phyloP scores from a whole-genome alignment of 2,113 vertebrate species.

The Tautogolabrus adspersus region DNA sequence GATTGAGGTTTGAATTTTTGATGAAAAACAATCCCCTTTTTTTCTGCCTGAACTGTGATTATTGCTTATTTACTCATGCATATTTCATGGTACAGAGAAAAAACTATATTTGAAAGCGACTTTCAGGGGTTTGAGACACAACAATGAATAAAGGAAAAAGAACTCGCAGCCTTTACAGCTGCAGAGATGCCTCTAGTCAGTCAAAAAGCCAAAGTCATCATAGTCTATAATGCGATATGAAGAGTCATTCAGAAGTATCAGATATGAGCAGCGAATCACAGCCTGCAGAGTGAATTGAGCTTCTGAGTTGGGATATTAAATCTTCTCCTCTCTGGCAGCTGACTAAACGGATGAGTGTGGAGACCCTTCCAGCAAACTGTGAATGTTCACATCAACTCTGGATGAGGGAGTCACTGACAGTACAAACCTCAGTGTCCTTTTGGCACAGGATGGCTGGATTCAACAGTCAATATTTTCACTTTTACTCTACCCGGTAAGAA shows the following conservation, averaged over 20 bases:
- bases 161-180: neutral
- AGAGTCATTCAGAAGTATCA: conserved; percentile 40
- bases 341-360: conserved; percentile 45
- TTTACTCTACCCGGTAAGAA: neutral
- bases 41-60: neutral
- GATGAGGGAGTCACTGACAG: neutral
- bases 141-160: neutral
- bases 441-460: neutral
- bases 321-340: conserved; percentile 38
- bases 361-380: conserved; percentile 32
- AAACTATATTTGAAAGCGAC: neutral
- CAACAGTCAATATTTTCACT: neutral
- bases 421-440: conserved; percentile 2
- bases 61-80: neutral
- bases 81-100: neutral
- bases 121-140: neutral
- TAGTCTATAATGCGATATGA: conserved; percentile 32
- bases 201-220: conserved; percentile 26
- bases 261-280: conserved; percentile 19
- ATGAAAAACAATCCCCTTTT: neutral
- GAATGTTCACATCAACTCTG: conserved; percentile 5
- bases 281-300: conserved; percentile 35
- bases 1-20: neutral
- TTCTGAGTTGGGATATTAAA: conserved; percentile 38
- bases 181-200: conserved; percentile 1